Conservation (phyloP, 1,140 invertebrate genomes). For the Yoshiicerus persimilis region DNA sequence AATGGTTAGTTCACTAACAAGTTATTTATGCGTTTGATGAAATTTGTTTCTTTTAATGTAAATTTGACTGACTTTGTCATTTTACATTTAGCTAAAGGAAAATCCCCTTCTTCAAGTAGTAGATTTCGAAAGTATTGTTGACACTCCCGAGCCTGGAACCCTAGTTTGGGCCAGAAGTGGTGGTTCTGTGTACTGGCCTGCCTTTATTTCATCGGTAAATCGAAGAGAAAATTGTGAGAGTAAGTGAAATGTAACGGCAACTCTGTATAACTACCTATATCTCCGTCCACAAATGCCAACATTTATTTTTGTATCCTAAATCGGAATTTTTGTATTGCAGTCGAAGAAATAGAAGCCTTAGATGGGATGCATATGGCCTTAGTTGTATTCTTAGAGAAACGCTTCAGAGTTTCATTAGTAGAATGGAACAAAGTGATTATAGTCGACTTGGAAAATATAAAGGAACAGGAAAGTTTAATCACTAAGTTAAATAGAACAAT, state of each 20-base stretch:
- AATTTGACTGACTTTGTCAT: background rate
- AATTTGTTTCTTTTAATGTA: too few species aligned
- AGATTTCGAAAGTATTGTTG: background rate
- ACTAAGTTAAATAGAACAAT: background rate
- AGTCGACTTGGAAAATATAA: background rate
- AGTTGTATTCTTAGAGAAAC: slow-evolving; percentile 31
- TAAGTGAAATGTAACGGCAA: too few species aligned
- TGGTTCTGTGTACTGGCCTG: slow-evolving; percentile 37
- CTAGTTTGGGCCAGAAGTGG: slow-evolving; percentile 30
- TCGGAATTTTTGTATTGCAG: background rate
- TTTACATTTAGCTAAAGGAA: background rate
- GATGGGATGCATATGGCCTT: background rate
- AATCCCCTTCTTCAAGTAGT: background rate
- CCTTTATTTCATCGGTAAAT: background rate
- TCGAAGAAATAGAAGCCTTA: background rate
- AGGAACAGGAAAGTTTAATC: background rate
- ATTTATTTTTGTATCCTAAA: too few species aligned
- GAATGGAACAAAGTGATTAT: background rate
- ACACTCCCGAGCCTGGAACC: background rate
- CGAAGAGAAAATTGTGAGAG: too few species aligned
- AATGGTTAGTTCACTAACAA: too few species aligned
- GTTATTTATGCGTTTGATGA: too few species aligned
- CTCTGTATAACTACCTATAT: too few species aligned
- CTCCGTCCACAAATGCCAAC: too few species aligned
- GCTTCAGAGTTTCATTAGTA: background rate